Percentiles rank a stretch among this genome's conserved stretches.
Evolutionary conservation across 2,113 vertebrate genomes (phyloP).

Genomic region (Gopherus flavomarginatus): DNA sequence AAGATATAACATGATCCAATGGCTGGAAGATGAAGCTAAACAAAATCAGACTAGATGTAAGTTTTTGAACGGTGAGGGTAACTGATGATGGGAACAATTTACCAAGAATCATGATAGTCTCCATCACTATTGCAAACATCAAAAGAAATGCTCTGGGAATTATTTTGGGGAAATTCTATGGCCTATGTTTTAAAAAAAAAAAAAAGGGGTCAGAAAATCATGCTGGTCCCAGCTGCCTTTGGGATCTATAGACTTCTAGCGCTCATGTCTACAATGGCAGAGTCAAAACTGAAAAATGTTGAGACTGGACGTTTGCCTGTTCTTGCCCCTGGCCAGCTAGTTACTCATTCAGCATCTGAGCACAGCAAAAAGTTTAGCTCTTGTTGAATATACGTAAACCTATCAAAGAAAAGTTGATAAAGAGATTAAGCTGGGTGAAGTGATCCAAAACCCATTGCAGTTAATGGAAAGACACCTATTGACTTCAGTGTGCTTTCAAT

Average conservation of each 20-base stretch:
- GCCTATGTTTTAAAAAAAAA: not conserved
- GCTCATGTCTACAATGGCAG: fast-evolving
- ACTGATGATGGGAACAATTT: not conserved
- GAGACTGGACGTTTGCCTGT: not conserved
- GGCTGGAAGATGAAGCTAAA: not conserved
- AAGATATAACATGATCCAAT: not conserved
- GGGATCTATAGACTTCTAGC: fast-evolving
- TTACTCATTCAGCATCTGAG: not conserved
- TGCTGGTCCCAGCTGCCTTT: not conserved
- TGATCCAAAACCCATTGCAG: not conserved
- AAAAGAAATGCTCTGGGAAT: not conserved
- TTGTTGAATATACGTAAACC: not conserved
- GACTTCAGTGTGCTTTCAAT: not conserved
- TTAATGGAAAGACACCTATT: not conserved
- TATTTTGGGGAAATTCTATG: not conserved
- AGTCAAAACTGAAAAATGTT: not conserved
- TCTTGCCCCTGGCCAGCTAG: not conserved
- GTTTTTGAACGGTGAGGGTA: no score
- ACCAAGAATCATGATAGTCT: not conserved
- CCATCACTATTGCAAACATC: not conserved
- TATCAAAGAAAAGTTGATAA: not conserved
- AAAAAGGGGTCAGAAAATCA: not conserved
- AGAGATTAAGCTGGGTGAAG: not conserved
- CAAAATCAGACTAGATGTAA: not conserved
- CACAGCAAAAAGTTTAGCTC: not conserved